Evolutionary conservation across 2,797 vertebrate genomes (phyloP).

Genomic region (Acanthurus tractus): DNA sequence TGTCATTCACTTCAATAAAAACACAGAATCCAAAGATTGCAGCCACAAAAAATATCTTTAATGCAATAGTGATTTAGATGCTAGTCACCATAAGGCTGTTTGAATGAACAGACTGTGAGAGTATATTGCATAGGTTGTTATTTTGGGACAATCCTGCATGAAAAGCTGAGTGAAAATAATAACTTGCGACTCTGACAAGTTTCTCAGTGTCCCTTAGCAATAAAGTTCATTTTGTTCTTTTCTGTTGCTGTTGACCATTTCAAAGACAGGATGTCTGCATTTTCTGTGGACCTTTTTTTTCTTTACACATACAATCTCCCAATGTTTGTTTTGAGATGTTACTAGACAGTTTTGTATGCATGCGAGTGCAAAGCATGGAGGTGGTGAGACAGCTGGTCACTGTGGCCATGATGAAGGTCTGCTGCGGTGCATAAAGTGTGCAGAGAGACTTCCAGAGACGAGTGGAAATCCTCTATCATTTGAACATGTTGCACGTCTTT

Average conservation of each 20-base stretch:
- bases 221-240: slow-evolving; percentile 36
- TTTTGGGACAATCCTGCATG: slow-evolving; percentile 65
- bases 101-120: slow-evolving; percentile 64
- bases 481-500: slow-evolving; percentile 39
- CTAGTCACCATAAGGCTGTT: slow-evolving; percentile 59
- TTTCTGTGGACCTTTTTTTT: slow-evolving; percentile 11
- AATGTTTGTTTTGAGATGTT: slow-evolving; percentile 42
- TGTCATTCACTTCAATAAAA: not conserved
- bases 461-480: slow-evolving; percentile 39
- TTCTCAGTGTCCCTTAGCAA: slow-evolving; percentile 40
- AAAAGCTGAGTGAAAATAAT: slow-evolving; percentile 60
- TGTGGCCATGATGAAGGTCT: slow-evolving; percentile 33
- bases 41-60: slow-evolving; percentile 77
- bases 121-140: slow-evolving; percentile 83
- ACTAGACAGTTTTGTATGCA: slow-evolving; percentile 26
- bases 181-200: slow-evolving; percentile 40
- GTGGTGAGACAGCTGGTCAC: slow-evolving; percentile 32
- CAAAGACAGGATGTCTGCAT: slow-evolving; percentile 19
- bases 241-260: slow-evolving; percentile 33
- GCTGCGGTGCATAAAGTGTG: slow-evolving; percentile 23
- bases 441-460: slow-evolving; percentile 39
- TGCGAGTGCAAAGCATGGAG: slow-evolving; percentile 44
- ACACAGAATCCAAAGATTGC: slow-evolving; percentile 51
- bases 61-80: slow-evolving; percentile 72
- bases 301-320: slow-evolving; percentile 30